Base-by-base conservation (phyloP, 2,888 invertebrate genomes). In the Cerceris rybyensis region DNA sequence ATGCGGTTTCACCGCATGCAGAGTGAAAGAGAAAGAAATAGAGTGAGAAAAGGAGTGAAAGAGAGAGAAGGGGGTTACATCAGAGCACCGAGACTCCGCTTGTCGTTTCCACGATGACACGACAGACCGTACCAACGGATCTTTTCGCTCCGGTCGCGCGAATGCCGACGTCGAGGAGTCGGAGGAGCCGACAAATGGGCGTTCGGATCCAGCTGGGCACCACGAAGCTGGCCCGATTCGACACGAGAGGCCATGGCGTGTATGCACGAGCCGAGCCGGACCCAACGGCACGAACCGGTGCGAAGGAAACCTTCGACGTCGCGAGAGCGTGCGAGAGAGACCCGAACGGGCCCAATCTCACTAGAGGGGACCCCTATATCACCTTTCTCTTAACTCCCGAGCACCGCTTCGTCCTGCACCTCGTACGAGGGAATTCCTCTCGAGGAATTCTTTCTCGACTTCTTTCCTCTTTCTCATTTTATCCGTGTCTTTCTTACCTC, bases 331-430 rank as follows among this genome's bases (percentile, higher is more conserved):
- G 83, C 69, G 77, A 84, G 75, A 82, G 82, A 80, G 75, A 67
- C 71, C 73, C 63, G 70, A 80, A 80, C 70, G 85, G 78, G 81
- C 87, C 87, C 86, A 83, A 84, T 86, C 86, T 85, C 80, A 80
- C 85, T 82, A 80, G 85, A 80, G 84, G 82, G 85, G 78, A 65
- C 80, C 70, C 55, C 80, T 80, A 84, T 78, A 70, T 59, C 71
- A 16, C 64, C 80, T 84, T 84, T 72, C 70, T 43, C 69, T 65
- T 84, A 84, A 84, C 80, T 84, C 78, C 59, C 16, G 0, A 49
- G 28, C 42, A 60, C 58, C 43, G 46, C 43, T 46, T 17, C 17
- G 61, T 42, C 41, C n/a, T 6, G 6, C 42, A 1, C 11, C 41
- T 14, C 14, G 52, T 52, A 52, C n/a, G 52, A 52, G 14, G 52